These are phyloP conservation scores for Callimorpha dominula DNA, from an alignment of 2,888 invertebrate species.

Conservation along the genomic window DNA sequence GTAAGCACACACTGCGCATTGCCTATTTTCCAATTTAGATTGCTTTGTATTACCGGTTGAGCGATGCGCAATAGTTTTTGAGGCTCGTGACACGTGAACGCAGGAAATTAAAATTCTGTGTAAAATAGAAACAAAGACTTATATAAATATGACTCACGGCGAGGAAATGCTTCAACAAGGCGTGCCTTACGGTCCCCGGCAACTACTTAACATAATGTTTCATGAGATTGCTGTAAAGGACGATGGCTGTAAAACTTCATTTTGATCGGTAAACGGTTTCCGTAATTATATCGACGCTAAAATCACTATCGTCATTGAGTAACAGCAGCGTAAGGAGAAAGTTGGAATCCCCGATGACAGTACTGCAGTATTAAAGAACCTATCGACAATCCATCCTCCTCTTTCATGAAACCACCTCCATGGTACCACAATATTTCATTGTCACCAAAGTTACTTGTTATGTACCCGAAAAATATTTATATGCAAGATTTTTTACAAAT, in stretches of 20 bases:
- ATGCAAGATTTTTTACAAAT: too few species aligned
- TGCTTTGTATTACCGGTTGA: slow-evolving; percentile 86
- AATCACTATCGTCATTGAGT: background rate
- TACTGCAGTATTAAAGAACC: too few species aligned
- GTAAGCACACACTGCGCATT: slow-evolving; percentile 86
- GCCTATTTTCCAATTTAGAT: slow-evolving; percentile 87
- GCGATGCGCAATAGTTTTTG: slow-evolving; percentile 86
- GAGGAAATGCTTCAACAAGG: background rate
- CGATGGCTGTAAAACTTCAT: background rate
- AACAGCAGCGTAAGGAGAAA: background rate
- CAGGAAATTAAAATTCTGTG: slow-evolving; percentile 81
- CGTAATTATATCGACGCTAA: background rate
- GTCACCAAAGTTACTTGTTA: too few species aligned
- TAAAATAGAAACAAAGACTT: slow-evolving; percentile 57
- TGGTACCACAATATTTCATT: too few species aligned
- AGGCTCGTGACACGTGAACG: slow-evolving; percentile 80
- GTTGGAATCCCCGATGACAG: too few species aligned
- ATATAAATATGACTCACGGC: background rate
- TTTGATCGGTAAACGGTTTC: background rate
- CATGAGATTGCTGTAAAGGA: background rate
- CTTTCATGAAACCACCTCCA: too few species aligned
- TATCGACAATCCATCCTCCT: too few species aligned
- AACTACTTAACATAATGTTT: background rate
- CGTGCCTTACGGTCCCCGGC: background rate
- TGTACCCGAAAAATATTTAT: too few species aligned